These are phyloP conservation scores for Fissipunctia ypsillon DNA, from an alignment of 2,888 invertebrate genomes.

Conservation along the genomic window DNA sequence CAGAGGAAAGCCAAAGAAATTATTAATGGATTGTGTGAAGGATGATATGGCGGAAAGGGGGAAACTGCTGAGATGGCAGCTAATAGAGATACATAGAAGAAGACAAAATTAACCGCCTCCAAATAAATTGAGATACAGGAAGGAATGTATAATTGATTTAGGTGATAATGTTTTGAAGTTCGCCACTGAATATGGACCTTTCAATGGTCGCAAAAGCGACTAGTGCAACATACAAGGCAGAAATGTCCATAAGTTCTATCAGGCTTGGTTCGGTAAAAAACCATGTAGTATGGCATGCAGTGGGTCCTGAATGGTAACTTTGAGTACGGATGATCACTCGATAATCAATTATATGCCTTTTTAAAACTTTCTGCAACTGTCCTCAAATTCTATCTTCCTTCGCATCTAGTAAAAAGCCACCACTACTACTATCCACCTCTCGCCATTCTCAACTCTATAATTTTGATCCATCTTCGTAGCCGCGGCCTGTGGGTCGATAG, in stretches of 20 bases:
- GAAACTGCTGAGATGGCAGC: not conserved
- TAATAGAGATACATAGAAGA: not conserved
- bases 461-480: slow-evolving; percentile 32
- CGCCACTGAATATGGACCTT: not conserved
- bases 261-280: not conserved
- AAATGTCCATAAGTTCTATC: not conserved
- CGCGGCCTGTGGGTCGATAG: slow-evolving; percentile 49
- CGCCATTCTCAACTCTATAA: slow-evolving; percentile 23
- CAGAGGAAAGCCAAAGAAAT: not conserved
- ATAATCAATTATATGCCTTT: not conserved
- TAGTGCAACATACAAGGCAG: not conserved
- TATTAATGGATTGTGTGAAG: not conserved
- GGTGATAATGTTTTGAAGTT: not conserved
- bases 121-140: not conserved
- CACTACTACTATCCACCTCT: not conserved
- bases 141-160: not conserved
- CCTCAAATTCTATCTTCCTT: no score
- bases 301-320: not conserved
- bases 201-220: not conserved
- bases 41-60: not conserved
- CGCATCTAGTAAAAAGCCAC: not conserved
- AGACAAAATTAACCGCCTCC: not conserved
- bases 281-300: no score
- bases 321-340: not conserved
- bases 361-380: not conserved